Evolutionary conservation across 30 jellyfish, hydroid and myxozoan genomes (phyloP), one percentile per base, ranked within the genome.

Genomic region (Aurelia sp.): DNA sequence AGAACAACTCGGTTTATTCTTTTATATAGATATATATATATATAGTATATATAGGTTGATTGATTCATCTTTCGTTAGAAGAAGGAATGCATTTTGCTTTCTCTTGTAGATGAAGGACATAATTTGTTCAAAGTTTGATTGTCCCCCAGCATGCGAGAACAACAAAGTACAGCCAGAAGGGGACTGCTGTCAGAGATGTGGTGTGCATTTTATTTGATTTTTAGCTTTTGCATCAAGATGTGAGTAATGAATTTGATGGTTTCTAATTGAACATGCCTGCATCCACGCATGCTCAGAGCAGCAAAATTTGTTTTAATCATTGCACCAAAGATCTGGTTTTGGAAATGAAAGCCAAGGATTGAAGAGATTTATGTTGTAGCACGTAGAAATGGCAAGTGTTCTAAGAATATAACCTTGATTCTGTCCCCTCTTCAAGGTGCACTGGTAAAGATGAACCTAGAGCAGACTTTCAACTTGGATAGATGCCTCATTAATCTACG

Each of bases 151-250:
- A 20, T 83, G 92, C 20, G 53, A 55, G 23, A 83, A 83, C 55
- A 83, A 83, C 55, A 83, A 72, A 47, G 92, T 83, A 9, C 73
- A 41, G 68, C 92, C 92, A 13, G 92, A 83, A 62, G 86, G 86
- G 11, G 92, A 83, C 66, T 83, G 92, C 87, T 83, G 92, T 72
- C 81, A 71, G 16, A 57, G 92, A 70, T 83, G 92, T 71, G 92
- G 92, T 83, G 59, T 71, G 21, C 2, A 15, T 52, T 52, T 27
- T 27, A 27, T 27, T 27, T 27, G 2, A 27, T 27, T 27, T 27
- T 27, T 27, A 27, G 33, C 33, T 27, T 27, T 27, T 27, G 33
- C 2, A 27, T 27, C 33, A 27, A 44, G 2, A 44, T 5, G 55
- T 44, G 55, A 44, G 55, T 3, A 44, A 44, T 44, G 15, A 44